Base-by-base conservation (phyloP, 1,140 invertebrate genomes). In the Bactericera cockerelli region DNA sequence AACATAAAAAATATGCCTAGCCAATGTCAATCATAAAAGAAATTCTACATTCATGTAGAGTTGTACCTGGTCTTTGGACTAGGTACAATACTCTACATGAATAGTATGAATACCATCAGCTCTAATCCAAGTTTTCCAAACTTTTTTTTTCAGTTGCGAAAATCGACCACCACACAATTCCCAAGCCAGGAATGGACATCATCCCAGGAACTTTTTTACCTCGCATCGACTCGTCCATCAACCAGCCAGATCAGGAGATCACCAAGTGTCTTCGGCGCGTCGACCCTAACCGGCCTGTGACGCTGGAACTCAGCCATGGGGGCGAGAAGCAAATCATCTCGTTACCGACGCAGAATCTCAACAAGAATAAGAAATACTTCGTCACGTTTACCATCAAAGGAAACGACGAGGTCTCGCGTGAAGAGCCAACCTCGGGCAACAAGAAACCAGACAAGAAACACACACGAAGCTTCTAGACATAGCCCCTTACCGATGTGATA, bases 381-480 rank as follows among this genome's bases (percentile, higher is more conserved):
- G 87, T 93, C 55, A 90, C 87, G 19, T 90, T 93, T 66, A 90
- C 87, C 13, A 86, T 91, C 14, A 87, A 86, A 69, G 85, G 84
- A 28, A 61, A 65, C 2, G 56, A 55, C 16, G 21, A n/a, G 26
- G 31, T 22, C 24, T 31, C 19, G 6, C 53, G 11, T 22, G 21
- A 54, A 21, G 22, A 22, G 13, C 4, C 4, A 6, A 19, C 4
- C 4, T 6, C 55, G n/a, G 2, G 8, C 6, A 22, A 4, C 21
- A 56, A 26, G 22, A 26, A 56, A 56, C 22, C 14, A 22, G 22
- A 49, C 19, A 49, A 49, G 22, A 49, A 49, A 49, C n/a, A 49
- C 19, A 49, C 42, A 19, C 42, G 42, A 49, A 49, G 42, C 22
- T 49, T 49, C 19, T 49, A 22, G 22, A 49, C 8, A 31, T 31